Percentiles rank a stretch among this genome's conserved stretches.
Evolutionary conservation across 92 coral and sea anemone species (phyloP).

Genomic region (Meandrina meandrites): DNA sequence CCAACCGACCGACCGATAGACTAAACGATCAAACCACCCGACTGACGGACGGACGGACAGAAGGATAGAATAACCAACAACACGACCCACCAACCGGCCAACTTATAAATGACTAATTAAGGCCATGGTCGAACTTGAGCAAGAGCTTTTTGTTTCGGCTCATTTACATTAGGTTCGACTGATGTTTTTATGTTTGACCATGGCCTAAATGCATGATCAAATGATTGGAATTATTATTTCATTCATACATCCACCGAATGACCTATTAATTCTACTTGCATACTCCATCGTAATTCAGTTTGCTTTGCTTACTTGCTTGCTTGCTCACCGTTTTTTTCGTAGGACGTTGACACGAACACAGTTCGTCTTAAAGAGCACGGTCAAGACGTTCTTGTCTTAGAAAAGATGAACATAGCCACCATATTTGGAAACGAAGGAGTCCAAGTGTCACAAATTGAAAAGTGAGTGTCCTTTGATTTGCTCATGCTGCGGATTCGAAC

Average conservation of each 20-base stretch:
- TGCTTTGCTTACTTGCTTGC: not conserved
- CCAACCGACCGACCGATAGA: not conserved
- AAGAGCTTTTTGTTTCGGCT: no score
- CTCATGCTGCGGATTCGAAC: not conserved
- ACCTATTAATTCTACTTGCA: no score
- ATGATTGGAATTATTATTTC: no score
- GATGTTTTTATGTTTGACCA: no score
- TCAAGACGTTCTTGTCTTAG: conserved; percentile 84
- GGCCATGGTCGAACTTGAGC: no score
- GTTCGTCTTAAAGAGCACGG: conserved; percentile 78
- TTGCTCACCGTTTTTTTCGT: not conserved
- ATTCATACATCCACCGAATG: not conserved
- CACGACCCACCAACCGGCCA: no score
- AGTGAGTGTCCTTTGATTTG: conserved; percentile 1
- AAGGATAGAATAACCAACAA: no score
- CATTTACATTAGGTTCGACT: no score
- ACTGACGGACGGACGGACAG: no score
- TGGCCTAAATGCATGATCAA: no score
- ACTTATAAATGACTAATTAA: no score
- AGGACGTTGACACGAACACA: conserved; percentile 83
- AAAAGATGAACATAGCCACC: conserved; percentile 62
- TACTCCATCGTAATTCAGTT: not conserved
- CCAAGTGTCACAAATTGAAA: conserved; percentile 6
- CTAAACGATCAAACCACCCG: not conserved
- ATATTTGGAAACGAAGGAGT: conserved; percentile 22